Evolutionary conservation across 2,888 invertebrate species (phyloP).

Genomic region (Stenurella melanura): DNA sequence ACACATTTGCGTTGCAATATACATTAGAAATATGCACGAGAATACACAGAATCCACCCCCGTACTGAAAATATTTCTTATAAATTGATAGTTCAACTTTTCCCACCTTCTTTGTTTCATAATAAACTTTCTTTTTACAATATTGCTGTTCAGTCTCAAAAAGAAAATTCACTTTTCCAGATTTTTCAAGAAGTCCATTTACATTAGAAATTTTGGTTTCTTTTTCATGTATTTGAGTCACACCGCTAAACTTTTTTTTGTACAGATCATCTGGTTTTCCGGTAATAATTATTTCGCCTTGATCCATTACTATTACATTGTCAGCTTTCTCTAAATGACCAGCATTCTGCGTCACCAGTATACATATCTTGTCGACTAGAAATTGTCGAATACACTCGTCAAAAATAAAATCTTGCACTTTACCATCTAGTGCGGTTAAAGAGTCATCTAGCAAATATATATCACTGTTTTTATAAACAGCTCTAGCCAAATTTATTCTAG

Average conservation of each 20-base stretch:
- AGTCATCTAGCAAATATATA: conserved; percentile 81
- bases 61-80: conserved; percentile 61
- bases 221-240: conserved; percentile 8
- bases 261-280: conserved; percentile 59
- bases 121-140: conserved; percentile 57
- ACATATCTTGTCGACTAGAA: conserved; percentile 61
- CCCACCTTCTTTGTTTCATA: conserved; percentile 62
- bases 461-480: conserved; percentile 84
- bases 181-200: not conserved
- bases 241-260: conserved; percentile 27
- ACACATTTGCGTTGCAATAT: conserved; percentile 56
- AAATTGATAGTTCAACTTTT: conserved; percentile 60
- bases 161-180: conserved; percentile 59
- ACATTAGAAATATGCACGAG: conserved; percentile 55
- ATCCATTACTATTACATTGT: conserved; percentile 72
- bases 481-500: conserved; percentile 85
- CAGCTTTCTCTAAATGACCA: conserved; percentile 58
- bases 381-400: conserved; percentile 59
- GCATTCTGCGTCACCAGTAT: conserved; percentile 62
- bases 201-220: not conserved
- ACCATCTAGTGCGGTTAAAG: conserved; percentile 59
- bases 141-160: conserved; percentile 38
- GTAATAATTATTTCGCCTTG: conserved; percentile 46
- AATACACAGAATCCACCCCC: conserved; percentile 61
- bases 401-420: conserved; percentile 61